Evolutionary conservation across 2,888 invertebrate genomes (phyloP).

Genomic region (Metellina segmentata): DNA sequence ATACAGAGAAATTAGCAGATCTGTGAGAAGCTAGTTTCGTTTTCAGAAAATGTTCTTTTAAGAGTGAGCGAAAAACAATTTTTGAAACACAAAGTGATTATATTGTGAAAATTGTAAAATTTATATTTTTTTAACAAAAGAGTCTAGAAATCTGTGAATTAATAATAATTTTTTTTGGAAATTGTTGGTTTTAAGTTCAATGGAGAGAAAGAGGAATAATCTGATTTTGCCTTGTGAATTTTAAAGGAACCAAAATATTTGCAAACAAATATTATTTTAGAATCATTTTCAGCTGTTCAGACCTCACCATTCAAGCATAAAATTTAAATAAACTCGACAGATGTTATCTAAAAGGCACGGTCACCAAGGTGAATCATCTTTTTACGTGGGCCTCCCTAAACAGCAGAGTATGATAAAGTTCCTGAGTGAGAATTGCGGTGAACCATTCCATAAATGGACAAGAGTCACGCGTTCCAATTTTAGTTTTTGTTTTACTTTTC

Average conservation of each 20-base stretch:
- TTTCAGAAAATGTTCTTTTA: no score
- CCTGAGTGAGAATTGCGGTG: background rate
- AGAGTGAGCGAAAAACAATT: no score
- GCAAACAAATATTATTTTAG: background rate
- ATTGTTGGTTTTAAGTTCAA: no score
- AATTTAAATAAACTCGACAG: slow-evolving; percentile 11
- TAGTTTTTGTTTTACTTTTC: slow-evolving; percentile 31
- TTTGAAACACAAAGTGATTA: no score
- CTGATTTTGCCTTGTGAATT: no score
- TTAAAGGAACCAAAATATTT: background rate
- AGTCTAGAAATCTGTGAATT: no score
- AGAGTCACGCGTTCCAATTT: slow-evolving; percentile 39
- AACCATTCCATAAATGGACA: slow-evolving; percentile 53
- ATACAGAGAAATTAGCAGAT: no score
- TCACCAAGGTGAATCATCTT: slow-evolving; percentile 25
- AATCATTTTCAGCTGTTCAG: background rate
- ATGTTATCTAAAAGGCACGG: slow-evolving; percentile 8
- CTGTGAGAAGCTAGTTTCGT: no score
- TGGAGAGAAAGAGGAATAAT: no score
- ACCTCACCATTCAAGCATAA: background rate
- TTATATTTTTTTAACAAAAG: no score
- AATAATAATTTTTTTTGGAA: no score
- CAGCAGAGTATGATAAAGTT: background rate
- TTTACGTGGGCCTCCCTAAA: slow-evolving; percentile 16
- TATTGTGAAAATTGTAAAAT: no score